A percentile compares a stretch with the other conserved stretches of the same genome.
phyloP scores from a whole-genome alignment of 2,797 vertebrate species.

The Chiroxiphia lanceolata region DNA sequence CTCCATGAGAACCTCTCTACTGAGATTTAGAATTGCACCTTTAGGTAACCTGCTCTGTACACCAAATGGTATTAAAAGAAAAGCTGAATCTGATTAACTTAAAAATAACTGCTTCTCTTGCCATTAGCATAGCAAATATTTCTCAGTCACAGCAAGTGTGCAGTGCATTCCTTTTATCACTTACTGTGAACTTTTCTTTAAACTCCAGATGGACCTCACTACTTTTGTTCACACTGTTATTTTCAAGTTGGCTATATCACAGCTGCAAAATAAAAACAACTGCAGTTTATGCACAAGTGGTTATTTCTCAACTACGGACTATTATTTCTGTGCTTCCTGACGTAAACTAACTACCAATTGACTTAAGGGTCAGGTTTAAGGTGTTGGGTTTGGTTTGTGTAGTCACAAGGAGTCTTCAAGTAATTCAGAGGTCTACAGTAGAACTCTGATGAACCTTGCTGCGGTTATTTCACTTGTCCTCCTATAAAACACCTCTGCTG shows the following conservation, averaged over 20 bases:
- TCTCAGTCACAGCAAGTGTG: not conserved
- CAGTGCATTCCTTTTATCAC: not conserved
- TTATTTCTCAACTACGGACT: not conserved
- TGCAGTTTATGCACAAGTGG: not conserved
- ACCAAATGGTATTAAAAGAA: not conserved
- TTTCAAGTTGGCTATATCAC: not conserved
- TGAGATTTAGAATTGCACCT: not conserved
- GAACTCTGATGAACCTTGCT: not conserved
- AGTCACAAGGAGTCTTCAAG: not conserved
- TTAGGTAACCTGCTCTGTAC: not conserved
- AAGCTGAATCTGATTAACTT: constrained; percentile 47
- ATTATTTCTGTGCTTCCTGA: not conserved
- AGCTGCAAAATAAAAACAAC: not conserved
- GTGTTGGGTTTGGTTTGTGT: not conserved
- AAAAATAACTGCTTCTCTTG: not conserved
- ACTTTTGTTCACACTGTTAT: not conserved
- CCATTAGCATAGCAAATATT: not conserved
- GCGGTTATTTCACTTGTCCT: not conserved
- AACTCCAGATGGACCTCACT: not conserved
- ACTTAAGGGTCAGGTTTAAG: not conserved
- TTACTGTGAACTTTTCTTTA: not conserved
- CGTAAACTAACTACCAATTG: not conserved
- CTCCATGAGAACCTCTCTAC: not conserved
- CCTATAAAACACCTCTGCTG: not conserved
- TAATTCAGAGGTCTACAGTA: not conserved